Evolutionary conservation across 2,888 invertebrate genomes (phyloP).

Genomic region (Teleiodes luculella): DNA sequence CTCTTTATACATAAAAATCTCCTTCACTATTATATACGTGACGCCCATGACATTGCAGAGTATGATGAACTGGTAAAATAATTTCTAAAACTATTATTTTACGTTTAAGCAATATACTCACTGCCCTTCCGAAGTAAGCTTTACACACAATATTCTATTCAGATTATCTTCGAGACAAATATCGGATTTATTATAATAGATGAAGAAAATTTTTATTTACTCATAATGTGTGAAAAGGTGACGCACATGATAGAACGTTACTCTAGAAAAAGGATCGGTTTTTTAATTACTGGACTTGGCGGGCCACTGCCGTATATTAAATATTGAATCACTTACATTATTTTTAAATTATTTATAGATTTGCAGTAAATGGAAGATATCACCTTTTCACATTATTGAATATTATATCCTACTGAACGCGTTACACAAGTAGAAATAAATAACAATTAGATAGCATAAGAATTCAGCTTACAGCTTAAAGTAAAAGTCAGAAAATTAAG

Average conservation of each 20-base stretch:
- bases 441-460: slow-evolving; percentile 11
- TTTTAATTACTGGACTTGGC: neutral
- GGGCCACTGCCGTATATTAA: neutral
- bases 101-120: no score
- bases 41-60: no score
- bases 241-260: neutral
- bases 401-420: slow-evolving; percentile 4
- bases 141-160: no score
- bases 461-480: slow-evolving; percentile 1
- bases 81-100: no score
- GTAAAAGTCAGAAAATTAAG: neutral
- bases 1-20: slow-evolving; percentile 10
- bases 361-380: no score
- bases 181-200: neutral
- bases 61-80: no score
- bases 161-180: neutral
- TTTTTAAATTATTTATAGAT: no score
- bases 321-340: no score
- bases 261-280: no score
- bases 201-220: neutral
- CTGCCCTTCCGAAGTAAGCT: no score
- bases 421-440: slow-evolving; percentile 15
- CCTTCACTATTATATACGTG: slow-evolving; percentile 2
- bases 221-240: neutral
- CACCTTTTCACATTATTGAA: neutral